phyloP scores from a whole-genome alignment of 37 sponge, comb jelly and placozoan genomes.

The Chondrilla cf. caribensis region DNA sequence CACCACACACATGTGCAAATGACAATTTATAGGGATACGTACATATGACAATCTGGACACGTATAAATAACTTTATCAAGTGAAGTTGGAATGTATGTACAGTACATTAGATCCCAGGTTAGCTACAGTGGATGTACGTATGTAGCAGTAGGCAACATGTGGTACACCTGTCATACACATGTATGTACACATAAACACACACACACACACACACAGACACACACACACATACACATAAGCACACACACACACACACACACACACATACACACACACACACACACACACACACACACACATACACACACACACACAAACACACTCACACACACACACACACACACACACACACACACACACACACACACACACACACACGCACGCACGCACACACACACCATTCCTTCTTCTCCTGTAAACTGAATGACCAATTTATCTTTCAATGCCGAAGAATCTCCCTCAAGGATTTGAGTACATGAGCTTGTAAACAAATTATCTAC shows the following conservation, averaged over 20 bases:
- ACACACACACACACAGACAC: no score
- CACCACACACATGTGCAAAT: neutral
- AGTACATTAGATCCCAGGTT: no score
- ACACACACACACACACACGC: slow-evolving; percentile 38
- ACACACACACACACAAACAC: neutral
- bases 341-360: slow-evolving; percentile 12
- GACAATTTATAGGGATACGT: neutral
- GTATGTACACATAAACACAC: no score
- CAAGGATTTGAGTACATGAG: slow-evolving; percentile 58
- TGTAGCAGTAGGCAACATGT: no score
- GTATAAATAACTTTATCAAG: neutral
- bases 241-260: slow-evolving; percentile 15
- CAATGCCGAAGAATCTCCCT: slow-evolving; percentile 25
- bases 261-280: slow-evolving; percentile 3
- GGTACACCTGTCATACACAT: no score
- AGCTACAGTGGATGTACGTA: no score
- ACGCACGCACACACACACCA: slow-evolving; percentile 58
- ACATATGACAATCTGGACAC: neutral
- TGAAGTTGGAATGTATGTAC: neutral
- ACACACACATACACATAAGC: no score
- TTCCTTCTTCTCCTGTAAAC: slow-evolving; percentile 86
- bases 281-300: neutral
- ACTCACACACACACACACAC: neutral
- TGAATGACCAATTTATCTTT: slow-evolving; percentile 57
- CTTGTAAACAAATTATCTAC: slow-evolving; percentile 66